Evolutionary conservation across 2,113 vertebrate genomes (phyloP).

Genomic region (Maccullochella peelii): DNA sequence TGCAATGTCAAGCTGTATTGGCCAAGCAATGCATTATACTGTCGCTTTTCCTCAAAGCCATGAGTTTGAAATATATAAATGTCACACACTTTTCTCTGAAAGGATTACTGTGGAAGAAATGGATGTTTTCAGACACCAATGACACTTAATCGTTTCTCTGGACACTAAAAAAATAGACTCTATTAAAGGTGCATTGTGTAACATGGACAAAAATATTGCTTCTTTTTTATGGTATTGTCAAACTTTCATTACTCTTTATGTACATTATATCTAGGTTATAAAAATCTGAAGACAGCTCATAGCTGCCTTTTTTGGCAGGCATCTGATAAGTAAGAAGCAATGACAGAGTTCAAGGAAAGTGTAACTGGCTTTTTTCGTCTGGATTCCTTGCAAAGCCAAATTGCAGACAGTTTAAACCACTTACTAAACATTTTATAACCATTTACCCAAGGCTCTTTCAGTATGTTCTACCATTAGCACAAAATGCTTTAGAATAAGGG

Average conservation of each 20-base stretch:
- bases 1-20: conserved; percentile 73
- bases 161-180: conserved; percentile 47
- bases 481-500: conserved; percentile 48
- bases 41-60: conserved; percentile 64
- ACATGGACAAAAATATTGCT: conserved; percentile 12
- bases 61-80: conserved; percentile 75
- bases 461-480: conserved; percentile 41
- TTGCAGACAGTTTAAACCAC: conserved; percentile 54
- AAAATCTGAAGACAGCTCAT: background rate
- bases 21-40: conserved; percentile 70
- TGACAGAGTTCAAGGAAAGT: conserved; percentile 42
- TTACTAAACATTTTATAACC: conserved; percentile 63
- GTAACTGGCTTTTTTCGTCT: conserved; percentile 22
- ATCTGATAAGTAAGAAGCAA: conserved; percentile 8
- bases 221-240: conserved; percentile 20
- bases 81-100: conserved; percentile 69
- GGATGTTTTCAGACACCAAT: conserved; percentile 66
- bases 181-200: conserved; percentile 50
- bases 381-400: conserved; percentile 48
- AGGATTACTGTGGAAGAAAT: conserved; percentile 72
- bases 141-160: conserved; percentile 60
- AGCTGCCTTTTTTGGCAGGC: conserved; percentile 12
- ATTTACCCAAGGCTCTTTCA: conserved; percentile 47
- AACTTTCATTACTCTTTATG: conserved; percentile 25
- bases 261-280: conserved; percentile 4